These are phyloP conservation scores for Prolemur simus DNA, from an alignment of 2,113 vertebrate species.

Conservation along the genomic window DNA sequence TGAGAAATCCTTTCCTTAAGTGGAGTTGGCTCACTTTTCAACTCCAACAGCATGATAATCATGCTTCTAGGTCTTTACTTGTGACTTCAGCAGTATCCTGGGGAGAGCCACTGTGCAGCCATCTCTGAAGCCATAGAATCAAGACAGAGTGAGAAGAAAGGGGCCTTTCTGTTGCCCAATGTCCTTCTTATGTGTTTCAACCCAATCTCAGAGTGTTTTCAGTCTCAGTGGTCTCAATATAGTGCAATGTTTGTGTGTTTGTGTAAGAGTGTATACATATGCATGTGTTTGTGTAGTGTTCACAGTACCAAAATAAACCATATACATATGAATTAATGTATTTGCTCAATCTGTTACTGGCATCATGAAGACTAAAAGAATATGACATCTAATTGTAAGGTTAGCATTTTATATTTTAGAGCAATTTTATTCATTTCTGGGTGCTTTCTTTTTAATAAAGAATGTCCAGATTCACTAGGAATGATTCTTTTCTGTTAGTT, in stretches of 20 bases:
- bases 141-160: not conserved
- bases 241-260: not conserved
- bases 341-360: not conserved
- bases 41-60: not conserved
- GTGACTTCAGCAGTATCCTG: not conserved
- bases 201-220: not conserved
- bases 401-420: not conserved
- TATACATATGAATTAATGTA: not conserved
- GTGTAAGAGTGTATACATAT: not conserved
- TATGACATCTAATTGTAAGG: not conserved
- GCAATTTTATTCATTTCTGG: not conserved
- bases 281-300: not conserved
- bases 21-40: not conserved
- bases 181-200: not conserved
- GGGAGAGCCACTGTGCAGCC: not conserved
- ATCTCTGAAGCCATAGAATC: not conserved
- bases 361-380: not conserved
- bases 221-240: not conserved
- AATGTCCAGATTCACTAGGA: not conserved
- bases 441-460: not conserved
- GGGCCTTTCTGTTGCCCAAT: not conserved
- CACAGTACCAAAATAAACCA: not conserved
- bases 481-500: not conserved
- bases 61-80: not conserved
- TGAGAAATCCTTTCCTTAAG: not conserved